These are phyloP conservation scores for Rhincodon typus DNA, from an alignment of 2,797 vertebrate species.

Conservation along the genomic window DNA sequence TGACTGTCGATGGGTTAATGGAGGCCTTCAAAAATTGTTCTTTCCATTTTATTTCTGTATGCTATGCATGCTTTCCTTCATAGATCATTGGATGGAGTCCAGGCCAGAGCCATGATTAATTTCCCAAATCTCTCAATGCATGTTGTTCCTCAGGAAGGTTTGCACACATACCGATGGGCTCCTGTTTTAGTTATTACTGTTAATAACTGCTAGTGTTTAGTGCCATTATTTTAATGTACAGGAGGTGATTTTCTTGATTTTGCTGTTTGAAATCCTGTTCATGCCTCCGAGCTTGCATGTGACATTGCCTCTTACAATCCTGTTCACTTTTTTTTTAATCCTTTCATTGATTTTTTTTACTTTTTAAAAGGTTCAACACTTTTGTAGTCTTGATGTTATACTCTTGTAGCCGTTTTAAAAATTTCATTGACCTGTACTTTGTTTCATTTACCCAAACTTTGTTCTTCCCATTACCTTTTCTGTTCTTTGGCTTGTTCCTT, in stretches of 20 bases:
- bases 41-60: neutral
- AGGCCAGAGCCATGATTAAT: neutral
- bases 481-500: neutral
- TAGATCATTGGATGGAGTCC: neutral
- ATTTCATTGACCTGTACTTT: neutral
- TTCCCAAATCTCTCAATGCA: neutral
- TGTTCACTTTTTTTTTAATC: neutral
- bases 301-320: neutral
- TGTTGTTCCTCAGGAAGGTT: neutral
- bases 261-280: neutral
- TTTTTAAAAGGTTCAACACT: neutral
- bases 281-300: neutral
- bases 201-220: neutral
- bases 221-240: neutral
- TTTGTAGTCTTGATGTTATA: neutral
- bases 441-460: neutral
- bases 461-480: neutral
- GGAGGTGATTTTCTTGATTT: neutral
- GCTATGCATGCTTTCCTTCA: neutral
- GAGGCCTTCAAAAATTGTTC: neutral
- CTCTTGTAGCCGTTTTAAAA: neutral
- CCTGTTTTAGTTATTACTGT: neutral
- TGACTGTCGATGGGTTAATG: neutral
- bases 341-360: neutral
- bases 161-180: neutral